Conservation (phyloP, 2,797 vertebrate genomes). For the Percopsis omiscomaycus region DNA sequence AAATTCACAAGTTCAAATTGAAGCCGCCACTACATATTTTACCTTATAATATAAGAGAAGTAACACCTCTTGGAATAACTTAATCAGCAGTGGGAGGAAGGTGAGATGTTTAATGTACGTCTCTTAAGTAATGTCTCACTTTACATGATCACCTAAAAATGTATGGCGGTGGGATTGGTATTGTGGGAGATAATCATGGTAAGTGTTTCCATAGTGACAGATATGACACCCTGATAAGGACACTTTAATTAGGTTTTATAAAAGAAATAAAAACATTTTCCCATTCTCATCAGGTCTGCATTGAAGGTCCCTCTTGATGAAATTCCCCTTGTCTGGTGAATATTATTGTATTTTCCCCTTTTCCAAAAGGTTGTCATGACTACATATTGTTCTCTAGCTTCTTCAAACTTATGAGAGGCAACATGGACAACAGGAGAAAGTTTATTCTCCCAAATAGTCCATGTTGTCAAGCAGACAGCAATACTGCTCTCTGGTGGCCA, state of each 20-base stretch:
- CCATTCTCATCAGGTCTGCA: slow-evolving; percentile 44
- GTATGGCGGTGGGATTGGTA: neutral
- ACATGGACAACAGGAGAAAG: slow-evolving; percentile 2
- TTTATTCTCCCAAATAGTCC: neutral
- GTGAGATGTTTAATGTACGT: no score
- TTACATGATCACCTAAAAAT: no score
- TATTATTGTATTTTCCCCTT: slow-evolving; percentile 4
- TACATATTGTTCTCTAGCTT: slow-evolving; percentile 27
- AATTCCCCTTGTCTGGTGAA: neutral
- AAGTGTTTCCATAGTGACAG: slow-evolving; percentile 31
- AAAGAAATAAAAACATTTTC: no score
- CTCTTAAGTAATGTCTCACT: no score
- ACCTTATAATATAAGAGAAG: no score
- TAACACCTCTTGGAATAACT: no score
- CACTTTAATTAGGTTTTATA: no score
- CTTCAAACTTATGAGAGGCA: neutral
- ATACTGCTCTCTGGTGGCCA: slow-evolving; percentile 71
- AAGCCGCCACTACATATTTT: no score
- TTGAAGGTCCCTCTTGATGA: slow-evolving; percentile 45
- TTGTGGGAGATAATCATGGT: slow-evolving; percentile 3
- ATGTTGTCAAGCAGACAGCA: slow-evolving; percentile 53
- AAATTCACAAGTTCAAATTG: no score
- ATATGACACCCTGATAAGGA: slow-evolving; percentile 56
- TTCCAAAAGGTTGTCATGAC: neutral
- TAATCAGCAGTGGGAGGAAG: no score